Base-by-base conservation (phyloP, 2,888 invertebrate genomes). In the Athalia rosae region DNA sequence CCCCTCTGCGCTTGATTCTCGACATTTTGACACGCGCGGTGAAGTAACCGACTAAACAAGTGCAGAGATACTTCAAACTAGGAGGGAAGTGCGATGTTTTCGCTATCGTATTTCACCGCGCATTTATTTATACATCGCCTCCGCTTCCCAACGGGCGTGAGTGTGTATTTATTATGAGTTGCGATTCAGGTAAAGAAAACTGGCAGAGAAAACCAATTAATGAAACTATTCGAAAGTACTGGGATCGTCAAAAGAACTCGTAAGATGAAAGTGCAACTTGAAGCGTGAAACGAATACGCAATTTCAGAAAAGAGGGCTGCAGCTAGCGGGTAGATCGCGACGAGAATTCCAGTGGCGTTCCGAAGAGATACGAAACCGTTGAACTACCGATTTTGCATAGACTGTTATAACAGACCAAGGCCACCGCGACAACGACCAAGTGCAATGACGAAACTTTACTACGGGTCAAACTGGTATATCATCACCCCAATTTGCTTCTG, bases 401-500 rank as follows among this genome's bases (percentile, higher is more conserved):
- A 28, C 28, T 2, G 28, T 28, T 28, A 28, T 28, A 28, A 28
- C 28, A 28, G 28, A 28, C 28, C 28, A 2, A 28, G 28, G 28
- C 28, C 28, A 28, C 28, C 28, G 28, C 53, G 5, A 0, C 11
- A 7, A 67, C 48, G 45, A 53, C 28, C 5, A 67, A 53, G 11
- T 11, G 50, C 50, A 4, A 48, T 28, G 28, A 28, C 28, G 28
- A 28, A 28, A 28, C 28, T 28, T 28, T 53, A n/a, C 53, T 43
- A 28, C 41, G 58, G 71, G 61, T 74, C 61, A 62, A 62, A 47
- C 62, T 7, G 47, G 74, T 74, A 74, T 53, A 15, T 61, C 61
- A 48, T 59, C 61, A 9, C 61, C 61, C 74, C 61, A 74, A 74
- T 74, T 74, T 74, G 62, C 61, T 74, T 45, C 61, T 28, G 50